A percentile compares a stretch with the other conserved stretches of the same genome.
These are phyloP conservation scores for Rutilus rutilus DNA, from an alignment of 2,113 vertebrate genomes.

Conservation along the genomic window DNA sequence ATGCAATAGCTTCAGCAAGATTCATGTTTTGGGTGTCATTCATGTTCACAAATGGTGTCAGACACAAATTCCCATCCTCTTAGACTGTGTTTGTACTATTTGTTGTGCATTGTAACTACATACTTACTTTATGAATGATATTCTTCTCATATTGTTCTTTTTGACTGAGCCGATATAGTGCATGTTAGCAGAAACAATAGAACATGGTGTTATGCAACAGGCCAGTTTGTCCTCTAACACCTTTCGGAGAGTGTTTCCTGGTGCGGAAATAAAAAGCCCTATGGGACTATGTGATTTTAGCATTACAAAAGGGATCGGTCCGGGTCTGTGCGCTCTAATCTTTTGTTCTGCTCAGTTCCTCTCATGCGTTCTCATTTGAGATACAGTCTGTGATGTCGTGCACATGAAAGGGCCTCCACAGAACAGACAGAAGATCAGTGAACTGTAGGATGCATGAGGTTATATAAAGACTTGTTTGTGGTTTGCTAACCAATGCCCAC, in stretches of 20 bases:
- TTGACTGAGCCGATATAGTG: background rate
- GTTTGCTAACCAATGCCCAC: conserved; percentile 24
- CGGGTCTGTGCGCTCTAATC: conserved; percentile 24
- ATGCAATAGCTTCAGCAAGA: background rate
- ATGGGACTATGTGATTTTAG: conserved; percentile 5
- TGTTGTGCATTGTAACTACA: background rate
- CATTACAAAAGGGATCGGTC: background rate
- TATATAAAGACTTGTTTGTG: conserved; percentile 47
- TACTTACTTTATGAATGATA: background rate
- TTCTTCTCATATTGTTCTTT: background rate
- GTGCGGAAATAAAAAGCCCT: conserved; percentile 24
- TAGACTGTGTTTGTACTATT: background rate
- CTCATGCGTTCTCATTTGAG: background rate
- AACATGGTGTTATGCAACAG: conserved; percentile 44
- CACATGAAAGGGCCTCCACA: conserved; percentile 43
- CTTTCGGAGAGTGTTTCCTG: background rate
- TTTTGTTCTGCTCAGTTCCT: conserved; percentile 38
- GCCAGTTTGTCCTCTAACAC: conserved; percentile 1
- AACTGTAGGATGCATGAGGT: conserved; percentile 39
- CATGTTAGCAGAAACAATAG: conserved; percentile 22
- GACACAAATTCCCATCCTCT: background rate
- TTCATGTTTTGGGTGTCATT: background rate
- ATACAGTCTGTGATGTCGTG: conserved; percentile 43
- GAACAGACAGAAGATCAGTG: conserved; percentile 41
- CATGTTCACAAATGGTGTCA: background rate